These are phyloP conservation scores for Coturnix japonica DNA, from an alignment of 2,113 vertebrate species.

Conservation along the genomic window DNA sequence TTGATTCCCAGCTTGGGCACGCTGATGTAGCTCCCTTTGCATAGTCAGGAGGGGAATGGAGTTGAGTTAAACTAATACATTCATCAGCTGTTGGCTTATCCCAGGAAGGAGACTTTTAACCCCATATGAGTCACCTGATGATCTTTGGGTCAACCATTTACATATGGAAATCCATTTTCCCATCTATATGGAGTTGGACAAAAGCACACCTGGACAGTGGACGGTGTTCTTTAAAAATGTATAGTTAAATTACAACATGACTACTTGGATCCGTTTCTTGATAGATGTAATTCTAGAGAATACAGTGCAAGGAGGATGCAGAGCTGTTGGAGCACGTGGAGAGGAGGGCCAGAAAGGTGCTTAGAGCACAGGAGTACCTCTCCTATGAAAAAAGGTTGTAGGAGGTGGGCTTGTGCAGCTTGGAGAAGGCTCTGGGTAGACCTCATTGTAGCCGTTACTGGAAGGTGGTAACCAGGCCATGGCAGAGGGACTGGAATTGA, in stretches of 20 bases:
- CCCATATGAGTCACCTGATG: neutral
- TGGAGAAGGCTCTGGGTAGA: too few relatives aligned
- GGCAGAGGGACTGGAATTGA: too few relatives aligned
- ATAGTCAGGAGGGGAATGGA: neutral
- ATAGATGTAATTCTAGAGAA: neutral
- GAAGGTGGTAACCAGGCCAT: too few relatives aligned
- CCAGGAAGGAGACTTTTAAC: neutral
- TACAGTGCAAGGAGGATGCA: neutral
- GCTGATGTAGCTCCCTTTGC: neutral
- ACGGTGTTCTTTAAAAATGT: neutral
- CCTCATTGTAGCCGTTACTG: too few relatives aligned
- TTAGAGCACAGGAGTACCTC: too few relatives aligned
- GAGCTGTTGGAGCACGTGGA: too few relatives aligned
- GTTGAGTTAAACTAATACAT: neutral
- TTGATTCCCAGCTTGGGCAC: neutral
- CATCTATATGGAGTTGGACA: neutral
- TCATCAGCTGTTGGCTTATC: constrained; percentile 28
- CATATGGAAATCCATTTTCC: neutral
- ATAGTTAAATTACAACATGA: neutral
- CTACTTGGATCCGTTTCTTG: neutral
- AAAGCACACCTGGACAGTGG: neutral
- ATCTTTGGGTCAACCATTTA: neutral
- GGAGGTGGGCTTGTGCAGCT: too few relatives aligned
- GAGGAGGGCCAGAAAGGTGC: too few relatives aligned
- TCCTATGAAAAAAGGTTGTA: too few relatives aligned